Evolutionary conservation across 2,888 invertebrate species (phyloP), one percentile per base, ranked within the genome.

Genomic region (Tetragnatha montana): DNA sequence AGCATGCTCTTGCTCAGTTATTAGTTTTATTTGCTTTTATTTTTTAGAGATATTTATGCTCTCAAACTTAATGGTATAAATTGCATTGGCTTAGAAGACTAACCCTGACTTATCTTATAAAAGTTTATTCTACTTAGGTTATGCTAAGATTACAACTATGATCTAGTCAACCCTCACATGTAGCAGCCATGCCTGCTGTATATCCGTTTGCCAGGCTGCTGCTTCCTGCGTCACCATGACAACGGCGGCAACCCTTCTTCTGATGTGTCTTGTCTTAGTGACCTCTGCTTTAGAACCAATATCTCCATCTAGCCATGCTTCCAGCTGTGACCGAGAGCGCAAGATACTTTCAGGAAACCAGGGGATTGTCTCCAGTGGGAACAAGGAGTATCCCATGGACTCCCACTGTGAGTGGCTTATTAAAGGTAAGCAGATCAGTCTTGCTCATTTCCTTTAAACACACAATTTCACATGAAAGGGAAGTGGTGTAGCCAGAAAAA

Each of bases 341-440:
- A 91, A 92, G 71, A 91, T 93, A 50, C 91, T 93, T 47, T 92
- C 92, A 10, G 92, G 89, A 35, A 90, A 92, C 6, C 96, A 96
- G 95, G 98, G 98, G 79, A 95, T 97, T 92, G 97, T 98, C 92
- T 96, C 97, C 91, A 97, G 98, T 95, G 98, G 98, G 80, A 97
- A 97, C 50, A 95, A 96, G 91, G 97, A 98, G 93, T 98, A 98
- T 93, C 97, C 97, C 82, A 96, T 95, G 94, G 97, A 98, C 93
- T 97, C 97, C 79, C 97, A 98, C 93, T 98, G 98, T 93, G 98
- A 98, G 95, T 98, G 98, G 98, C 95, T 98, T 84, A 98, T 98
- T 93, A 96, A 96, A 94, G 98, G 98, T 94, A 93, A 35, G 35
- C 4, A 35, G 35, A 35, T 35, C 35, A 35, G 35, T 35, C 35